Conservation (phyloP, 2,113 vertebrate genomes). For the Albula goreensis region DNA sequence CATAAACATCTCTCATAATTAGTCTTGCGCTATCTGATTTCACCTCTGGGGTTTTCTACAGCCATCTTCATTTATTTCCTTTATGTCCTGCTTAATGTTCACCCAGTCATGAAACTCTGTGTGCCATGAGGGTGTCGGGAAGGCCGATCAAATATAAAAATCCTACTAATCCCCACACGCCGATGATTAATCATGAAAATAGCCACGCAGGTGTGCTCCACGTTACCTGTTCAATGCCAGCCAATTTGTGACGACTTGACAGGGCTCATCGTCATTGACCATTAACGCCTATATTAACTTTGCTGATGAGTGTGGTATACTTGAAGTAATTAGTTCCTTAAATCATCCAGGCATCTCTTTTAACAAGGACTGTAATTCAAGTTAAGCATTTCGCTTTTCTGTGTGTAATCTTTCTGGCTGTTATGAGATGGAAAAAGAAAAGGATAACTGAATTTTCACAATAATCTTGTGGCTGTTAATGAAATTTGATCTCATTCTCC, state of each 20-base stretch:
- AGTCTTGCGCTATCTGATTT: slow-evolving; percentile 59
- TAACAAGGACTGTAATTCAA: slow-evolving; percentile 13
- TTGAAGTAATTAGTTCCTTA: not conserved
- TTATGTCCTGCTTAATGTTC: slow-evolving; percentile 57
- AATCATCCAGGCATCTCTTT: not conserved
- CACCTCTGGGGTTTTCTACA: slow-evolving; percentile 58
- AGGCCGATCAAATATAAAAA: not conserved
- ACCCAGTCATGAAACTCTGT: slow-evolving; percentile 60
- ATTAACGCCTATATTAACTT: not conserved
- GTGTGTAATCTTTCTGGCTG: not conserved
- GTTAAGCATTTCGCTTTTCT: not conserved
- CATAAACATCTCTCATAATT: slow-evolving; percentile 69
- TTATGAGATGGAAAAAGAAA: not conserved
- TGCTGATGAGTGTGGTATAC: not conserved
- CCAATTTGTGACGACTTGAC: not conserved
- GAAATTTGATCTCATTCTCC: not conserved
- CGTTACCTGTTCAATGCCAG: slow-evolving; percentile 53
- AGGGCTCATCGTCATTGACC: not conserved
- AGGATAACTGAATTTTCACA: not conserved
- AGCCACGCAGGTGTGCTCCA: slow-evolving; percentile 33
- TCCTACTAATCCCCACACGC: slow-evolving; percentile 43
- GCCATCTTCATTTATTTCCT: slow-evolving; percentile 49
- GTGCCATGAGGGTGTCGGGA: slow-evolving; percentile 52
- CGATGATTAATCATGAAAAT: slow-evolving; percentile 64
- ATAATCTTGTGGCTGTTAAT: not conserved